These are phyloP conservation scores for Seriola rivoliana DNA, from an alignment of 2,113 vertebrate species.

Conservation along the genomic window DNA sequence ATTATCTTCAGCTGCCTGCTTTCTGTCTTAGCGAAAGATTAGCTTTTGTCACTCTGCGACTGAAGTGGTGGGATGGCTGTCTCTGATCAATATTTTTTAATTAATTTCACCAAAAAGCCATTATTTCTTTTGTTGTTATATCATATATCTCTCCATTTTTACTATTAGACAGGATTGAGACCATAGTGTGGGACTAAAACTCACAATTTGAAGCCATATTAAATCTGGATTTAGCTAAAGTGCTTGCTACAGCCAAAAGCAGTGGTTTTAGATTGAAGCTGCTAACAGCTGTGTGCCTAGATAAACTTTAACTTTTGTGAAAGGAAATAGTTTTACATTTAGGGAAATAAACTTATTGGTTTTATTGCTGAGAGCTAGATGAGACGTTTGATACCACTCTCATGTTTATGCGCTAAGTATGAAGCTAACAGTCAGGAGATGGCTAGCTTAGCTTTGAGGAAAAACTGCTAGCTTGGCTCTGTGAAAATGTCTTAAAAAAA, in stretches of 20 bases:
- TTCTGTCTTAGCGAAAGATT: background rate
- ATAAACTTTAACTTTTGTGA: background rate
- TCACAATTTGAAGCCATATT: constrained; percentile 2
- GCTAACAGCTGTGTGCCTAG: background rate
- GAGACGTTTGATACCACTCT: background rate
- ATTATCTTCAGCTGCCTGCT: background rate
- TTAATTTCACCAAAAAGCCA: background rate
- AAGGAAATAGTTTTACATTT: background rate
- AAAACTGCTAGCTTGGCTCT: no score
- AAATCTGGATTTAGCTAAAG: background rate
- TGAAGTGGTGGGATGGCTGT: constrained; percentile 14
- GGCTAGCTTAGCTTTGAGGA: no score
- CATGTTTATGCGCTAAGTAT: background rate
- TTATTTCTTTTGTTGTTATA: background rate
- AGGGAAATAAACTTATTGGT: background rate
- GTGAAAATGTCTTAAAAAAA: no score
- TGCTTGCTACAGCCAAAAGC: background rate
- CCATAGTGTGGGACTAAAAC: background rate
- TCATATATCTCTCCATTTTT: background rate
- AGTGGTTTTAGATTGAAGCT: background rate
- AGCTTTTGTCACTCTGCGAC: background rate
- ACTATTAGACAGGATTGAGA: background rate
- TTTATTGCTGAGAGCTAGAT: background rate
- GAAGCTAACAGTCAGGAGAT: background rate
- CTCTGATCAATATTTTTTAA: background rate